Evolutionary conservation across 2,113 vertebrate species (phyloP), one percentile per base, ranked within the genome.

Genomic region (Vidua chalybeata): DNA sequence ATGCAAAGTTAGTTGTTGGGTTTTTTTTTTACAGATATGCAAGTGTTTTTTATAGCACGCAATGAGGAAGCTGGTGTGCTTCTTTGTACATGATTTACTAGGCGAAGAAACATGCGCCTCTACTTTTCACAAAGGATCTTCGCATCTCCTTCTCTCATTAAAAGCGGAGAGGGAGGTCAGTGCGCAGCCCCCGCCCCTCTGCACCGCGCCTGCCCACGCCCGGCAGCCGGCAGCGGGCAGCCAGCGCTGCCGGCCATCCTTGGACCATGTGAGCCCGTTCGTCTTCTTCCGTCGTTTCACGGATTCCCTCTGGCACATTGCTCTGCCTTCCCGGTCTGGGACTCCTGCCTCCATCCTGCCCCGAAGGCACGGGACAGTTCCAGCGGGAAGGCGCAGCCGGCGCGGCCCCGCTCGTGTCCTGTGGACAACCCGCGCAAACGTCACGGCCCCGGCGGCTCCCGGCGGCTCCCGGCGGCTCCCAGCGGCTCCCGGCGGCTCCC

Each of bases 191-290:
- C 21, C 10, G 5, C 30, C 11, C 8, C 39, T 5, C 11, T 1
- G 8, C 3, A 2, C 37, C 0, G 23, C 1, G 7, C 11, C 28
- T 0, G 76, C 54, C 9, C 2, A 9, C 3, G 14, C 8, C 3
- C 15, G 23, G 15, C 26, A 9, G 51, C 41, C 0, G 43, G 26
- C 27, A 7, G 5, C 6, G 37, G 15, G 30, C 72, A 2, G 55
- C 0, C 41, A 3, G 52, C 23, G 13, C 73, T 2, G 46, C 74
- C 3, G 41, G 5, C 52, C 54, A 0, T 0, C 56, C 9, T 0
- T 35, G 35, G 28, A 8, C 6, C 20, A 1, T 1, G 37, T 0
- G 3, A 2, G 19, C 22, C 7, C n/a, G 1, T 4, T 2, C 1
- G 4, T 8, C 18, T n/a, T 17, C 46, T 33, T 13, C 41, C 21